A percentile compares a stretch with the other conserved stretches of the same genome.
Conservation (phyloP, 2,113 vertebrate species). For the Tichodroma muraria region DNA sequence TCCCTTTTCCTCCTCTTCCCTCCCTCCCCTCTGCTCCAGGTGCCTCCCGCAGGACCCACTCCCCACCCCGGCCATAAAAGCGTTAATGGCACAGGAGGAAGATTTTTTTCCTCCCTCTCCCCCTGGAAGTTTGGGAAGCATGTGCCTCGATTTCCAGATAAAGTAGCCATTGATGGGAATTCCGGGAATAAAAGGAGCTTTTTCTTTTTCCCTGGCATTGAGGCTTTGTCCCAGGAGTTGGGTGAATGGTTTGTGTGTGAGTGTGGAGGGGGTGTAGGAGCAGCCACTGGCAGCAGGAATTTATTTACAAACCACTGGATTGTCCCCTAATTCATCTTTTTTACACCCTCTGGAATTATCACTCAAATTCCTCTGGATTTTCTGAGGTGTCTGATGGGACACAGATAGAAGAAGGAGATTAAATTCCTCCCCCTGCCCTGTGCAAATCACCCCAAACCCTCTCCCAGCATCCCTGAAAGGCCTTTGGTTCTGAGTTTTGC, state of each 20-base stretch:
- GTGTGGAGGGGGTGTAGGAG: not conserved
- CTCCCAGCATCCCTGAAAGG: not conserved
- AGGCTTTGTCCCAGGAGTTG: constrained; percentile 10
- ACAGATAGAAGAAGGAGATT: not conserved
- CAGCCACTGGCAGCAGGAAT: not conserved
- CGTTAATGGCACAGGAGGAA: not conserved
- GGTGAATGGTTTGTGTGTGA: constrained; percentile 1
- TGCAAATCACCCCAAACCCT: not conserved
- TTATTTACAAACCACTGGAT: not conserved
- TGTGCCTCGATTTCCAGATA: constrained; percentile 53
- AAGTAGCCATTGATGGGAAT: constrained; percentile 51
- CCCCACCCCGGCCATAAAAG: not conserved
- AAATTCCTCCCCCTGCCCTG: not conserved
- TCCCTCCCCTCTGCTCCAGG: not conserved
- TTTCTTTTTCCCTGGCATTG: constrained; percentile 26
- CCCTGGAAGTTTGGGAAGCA: constrained; percentile 24
- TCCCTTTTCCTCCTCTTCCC: too few species aligned
- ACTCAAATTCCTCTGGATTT: not conserved
- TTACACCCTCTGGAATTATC: not conserved
- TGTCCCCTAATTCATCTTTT: not conserved
- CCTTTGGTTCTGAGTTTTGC: not conserved
- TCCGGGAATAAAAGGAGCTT: constrained; percentile 32
- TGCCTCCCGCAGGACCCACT: not conserved
- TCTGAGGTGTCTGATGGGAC: not conserved
- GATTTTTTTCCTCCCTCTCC: not conserved